Evolutionary conservation across 1,140 invertebrate genomes (phyloP).

Genomic region (Probaryconus sp.): DNA sequence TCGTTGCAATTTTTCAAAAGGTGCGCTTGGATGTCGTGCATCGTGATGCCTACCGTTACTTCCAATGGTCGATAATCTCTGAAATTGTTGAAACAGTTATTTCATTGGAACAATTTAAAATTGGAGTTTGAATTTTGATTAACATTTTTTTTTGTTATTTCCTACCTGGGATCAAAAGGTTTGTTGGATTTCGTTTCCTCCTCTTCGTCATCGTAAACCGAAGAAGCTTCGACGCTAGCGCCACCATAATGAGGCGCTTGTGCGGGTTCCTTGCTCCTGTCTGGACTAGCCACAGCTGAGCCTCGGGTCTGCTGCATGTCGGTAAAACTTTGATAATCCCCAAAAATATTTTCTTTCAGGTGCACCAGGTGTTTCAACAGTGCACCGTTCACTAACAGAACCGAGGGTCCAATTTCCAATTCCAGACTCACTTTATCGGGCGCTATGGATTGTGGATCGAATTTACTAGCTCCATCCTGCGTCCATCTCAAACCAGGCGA

Average conservation of each 20-base stretch:
- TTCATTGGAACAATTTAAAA: too few species aligned
- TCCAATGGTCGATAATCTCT: constrained; percentile 92
- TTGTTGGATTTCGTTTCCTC: constrained; percentile 78
- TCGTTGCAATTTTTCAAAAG: constrained; percentile 92
- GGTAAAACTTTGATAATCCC: constrained; percentile 95
- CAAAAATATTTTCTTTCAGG: constrained; percentile 97
- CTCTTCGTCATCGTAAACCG: constrained; percentile 78
- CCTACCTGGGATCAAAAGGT: constrained; percentile 90
- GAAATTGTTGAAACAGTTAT: too few species aligned
- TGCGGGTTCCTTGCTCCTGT: constrained; percentile 72
- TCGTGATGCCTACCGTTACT: constrained; percentile 94
- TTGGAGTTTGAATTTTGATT: too few species aligned
- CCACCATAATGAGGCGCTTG: constrained; percentile 64
- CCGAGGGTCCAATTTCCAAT: constrained; percentile 94
- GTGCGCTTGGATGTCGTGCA: constrained; percentile 97
- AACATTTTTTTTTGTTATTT: too few species aligned
- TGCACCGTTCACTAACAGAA: constrained; percentile 92
- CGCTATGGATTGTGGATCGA: constrained; percentile 90
- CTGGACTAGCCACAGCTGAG: constrained; percentile 62
- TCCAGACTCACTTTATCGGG: constrained; percentile 94
- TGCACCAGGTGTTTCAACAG: constrained; percentile 92
- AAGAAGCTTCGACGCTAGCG: constrained; percentile 75
- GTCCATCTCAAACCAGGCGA: constrained; percentile 84
- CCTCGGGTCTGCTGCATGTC: constrained; percentile 87
- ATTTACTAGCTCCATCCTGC: constrained; percentile 83